Conservation (phyloP, 1,140 invertebrate genomes). For the Argopecten irradians region DNA sequence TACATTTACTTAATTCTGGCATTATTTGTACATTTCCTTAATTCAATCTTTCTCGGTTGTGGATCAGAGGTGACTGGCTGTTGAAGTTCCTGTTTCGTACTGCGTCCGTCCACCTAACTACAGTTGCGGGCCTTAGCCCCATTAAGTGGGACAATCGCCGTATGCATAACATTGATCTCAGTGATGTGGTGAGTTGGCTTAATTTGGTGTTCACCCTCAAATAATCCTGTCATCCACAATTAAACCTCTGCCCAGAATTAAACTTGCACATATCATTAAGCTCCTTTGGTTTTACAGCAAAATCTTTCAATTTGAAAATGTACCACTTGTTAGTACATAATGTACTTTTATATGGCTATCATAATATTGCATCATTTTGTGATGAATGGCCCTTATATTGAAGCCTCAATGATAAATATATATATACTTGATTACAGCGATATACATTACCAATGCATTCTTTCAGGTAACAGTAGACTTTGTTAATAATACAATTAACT, state of each 20-base stretch:
- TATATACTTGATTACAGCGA: neutral
- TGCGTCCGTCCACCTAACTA: conserved; percentile 79
- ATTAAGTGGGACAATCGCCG: conserved; percentile 79
- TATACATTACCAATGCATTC: too few species aligned
- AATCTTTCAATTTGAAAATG: neutral
- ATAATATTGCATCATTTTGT: too few species aligned
- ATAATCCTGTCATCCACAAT: neutral
- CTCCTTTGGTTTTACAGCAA: neutral
- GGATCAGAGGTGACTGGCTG: conserved; percentile 82
- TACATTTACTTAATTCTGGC: too few species aligned
- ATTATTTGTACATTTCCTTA: too few species aligned
- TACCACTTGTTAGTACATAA: too few species aligned
- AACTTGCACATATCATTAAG: too few species aligned
- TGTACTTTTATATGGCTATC: too few species aligned
- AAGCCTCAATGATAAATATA: neutral
- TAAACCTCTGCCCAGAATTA: neutral
- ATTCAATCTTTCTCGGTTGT: conserved; percentile 44
- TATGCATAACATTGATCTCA: conserved; percentile 83
- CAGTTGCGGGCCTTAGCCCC: conserved; percentile 82
- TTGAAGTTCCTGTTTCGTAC: conserved; percentile 84
- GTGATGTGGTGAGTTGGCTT: conserved; percentile 78
- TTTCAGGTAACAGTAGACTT: neutral
- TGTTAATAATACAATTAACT: neutral
- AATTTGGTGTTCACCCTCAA: neutral
- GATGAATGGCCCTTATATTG: too few species aligned